Evolutionary conservation across 1,140 invertebrate species (phyloP).

Genomic region (Rhyacophila brunnea): DNA sequence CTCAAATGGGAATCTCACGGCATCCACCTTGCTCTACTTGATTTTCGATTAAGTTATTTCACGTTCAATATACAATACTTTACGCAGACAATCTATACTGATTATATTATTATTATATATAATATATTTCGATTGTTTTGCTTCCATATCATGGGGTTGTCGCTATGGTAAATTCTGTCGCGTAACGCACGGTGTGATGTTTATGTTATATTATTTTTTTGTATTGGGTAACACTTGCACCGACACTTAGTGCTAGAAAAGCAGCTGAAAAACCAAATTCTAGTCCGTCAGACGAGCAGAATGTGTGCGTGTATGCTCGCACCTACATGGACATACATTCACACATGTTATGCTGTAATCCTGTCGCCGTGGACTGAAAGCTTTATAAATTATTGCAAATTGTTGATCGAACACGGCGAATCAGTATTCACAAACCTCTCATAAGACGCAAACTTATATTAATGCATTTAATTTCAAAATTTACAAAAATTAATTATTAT

Average conservation of each 20-base stretch:
- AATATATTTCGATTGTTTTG: neutral
- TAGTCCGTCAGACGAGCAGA: slow-evolving; percentile 7
- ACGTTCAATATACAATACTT: neutral
- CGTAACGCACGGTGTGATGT: slow-evolving; percentile 16
- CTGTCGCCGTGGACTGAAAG: slow-evolving; percentile 14
- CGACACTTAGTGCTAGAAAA: slow-evolving; percentile 35
- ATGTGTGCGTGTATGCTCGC: slow-evolving; percentile 1
- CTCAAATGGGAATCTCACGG: slow-evolving; percentile 33
- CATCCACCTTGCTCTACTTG: slow-evolving; percentile 27
- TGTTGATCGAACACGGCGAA: no score
- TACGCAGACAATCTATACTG: neutral
- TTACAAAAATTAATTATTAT: no score
- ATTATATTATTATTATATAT: neutral
- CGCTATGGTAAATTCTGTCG: neutral
- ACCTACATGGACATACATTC: neutral
- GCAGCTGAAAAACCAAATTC: slow-evolving; percentile 25
- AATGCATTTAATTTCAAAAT: no score
- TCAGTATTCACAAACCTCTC: no score
- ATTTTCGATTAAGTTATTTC: slow-evolving; percentile 2
- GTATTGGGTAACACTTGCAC: slow-evolving; percentile 18
- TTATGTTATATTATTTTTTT: slow-evolving; percentile 3
- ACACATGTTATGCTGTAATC: slow-evolving; percentile 1
- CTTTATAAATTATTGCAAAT: neutral
- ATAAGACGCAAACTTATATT: no score
- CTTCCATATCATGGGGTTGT: slow-evolving; percentile 1